These are phyloP conservation scores for Rynchops niger DNA, from an alignment of 2,113 vertebrate species.

Conservation along the genomic window DNA sequence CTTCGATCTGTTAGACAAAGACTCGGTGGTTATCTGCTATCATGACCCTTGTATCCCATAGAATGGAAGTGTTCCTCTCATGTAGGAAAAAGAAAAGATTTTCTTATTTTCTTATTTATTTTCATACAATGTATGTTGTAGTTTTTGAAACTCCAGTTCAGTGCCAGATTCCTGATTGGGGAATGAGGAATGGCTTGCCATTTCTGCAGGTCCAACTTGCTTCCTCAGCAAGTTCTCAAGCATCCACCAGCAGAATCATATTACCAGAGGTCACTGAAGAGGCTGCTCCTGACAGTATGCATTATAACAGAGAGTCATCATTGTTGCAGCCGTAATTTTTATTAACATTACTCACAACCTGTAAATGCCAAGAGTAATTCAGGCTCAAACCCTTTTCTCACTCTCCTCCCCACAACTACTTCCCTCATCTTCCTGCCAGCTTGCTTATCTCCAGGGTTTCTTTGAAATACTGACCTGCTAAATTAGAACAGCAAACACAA, in stretches of 20 bases:
- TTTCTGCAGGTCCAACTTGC: conserved; percentile 34
- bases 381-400: background rate
- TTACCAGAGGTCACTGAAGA: conserved; percentile 50
- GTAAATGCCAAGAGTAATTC: conserved; percentile 29
- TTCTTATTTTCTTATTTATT: conserved; percentile 8
- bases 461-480: conserved; percentile 20
- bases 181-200: conserved; percentile 47
- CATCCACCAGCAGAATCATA: conserved; percentile 29
- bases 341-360: conserved; percentile 46
- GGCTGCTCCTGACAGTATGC: conserved; percentile 15
- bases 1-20: conserved; percentile 33
- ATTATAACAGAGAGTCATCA: conserved; percentile 22
- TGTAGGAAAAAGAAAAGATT: background rate
- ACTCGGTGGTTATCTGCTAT: background rate
- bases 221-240: conserved; percentile 46
- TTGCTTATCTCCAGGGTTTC: background rate
- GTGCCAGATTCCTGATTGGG: conserved; percentile 5
- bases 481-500: conserved; percentile 12
- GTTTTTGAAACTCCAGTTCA: background rate
- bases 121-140: background rate
- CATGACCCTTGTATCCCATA: background rate
- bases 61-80: background rate
- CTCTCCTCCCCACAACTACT: background rate
- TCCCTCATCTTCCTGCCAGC: background rate
- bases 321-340: conserved; percentile 51